Evolutionary conservation across 2,113 vertebrate genomes (phyloP).

Genomic region (Zosterops hypoxanthus): DNA sequence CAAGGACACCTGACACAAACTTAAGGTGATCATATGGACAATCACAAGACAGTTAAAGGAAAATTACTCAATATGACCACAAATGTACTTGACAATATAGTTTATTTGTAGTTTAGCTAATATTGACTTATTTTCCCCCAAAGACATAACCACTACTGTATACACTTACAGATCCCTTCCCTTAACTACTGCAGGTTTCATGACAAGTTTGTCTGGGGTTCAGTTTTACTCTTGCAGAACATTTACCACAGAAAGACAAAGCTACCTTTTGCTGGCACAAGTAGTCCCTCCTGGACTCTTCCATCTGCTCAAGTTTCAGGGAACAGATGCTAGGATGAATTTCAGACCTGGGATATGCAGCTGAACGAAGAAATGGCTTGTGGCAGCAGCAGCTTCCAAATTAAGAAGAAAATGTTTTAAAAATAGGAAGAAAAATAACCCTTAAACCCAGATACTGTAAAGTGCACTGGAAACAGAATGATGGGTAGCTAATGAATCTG

Average conservation of each 20-base stretch:
- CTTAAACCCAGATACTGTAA: not conserved
- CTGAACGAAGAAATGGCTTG: slow-evolving; percentile 3
- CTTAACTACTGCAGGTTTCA: not conserved
- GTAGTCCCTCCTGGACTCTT: not conserved
- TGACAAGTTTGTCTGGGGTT: not conserved
- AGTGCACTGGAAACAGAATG: not conserved
- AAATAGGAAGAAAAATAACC: not conserved
- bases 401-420: not conserved
- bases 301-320: slow-evolving; percentile 45
- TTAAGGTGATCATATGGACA: not conserved
- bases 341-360: not conserved
- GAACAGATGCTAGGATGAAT: slow-evolving; percentile 24
- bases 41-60: not conserved
- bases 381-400: not conserved
- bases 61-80: not conserved
- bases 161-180: not conserved
- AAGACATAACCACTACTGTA: not conserved
- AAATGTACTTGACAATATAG: not conserved
- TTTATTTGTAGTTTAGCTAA: not conserved
- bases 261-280: not conserved
- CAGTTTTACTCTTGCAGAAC: not conserved
- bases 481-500: not conserved
- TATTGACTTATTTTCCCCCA: not conserved
- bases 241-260: not conserved
- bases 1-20: not conserved